phyloP scores from a whole-genome alignment of 2,113 vertebrate genomes.

The Vulpes vulpes region DNA sequence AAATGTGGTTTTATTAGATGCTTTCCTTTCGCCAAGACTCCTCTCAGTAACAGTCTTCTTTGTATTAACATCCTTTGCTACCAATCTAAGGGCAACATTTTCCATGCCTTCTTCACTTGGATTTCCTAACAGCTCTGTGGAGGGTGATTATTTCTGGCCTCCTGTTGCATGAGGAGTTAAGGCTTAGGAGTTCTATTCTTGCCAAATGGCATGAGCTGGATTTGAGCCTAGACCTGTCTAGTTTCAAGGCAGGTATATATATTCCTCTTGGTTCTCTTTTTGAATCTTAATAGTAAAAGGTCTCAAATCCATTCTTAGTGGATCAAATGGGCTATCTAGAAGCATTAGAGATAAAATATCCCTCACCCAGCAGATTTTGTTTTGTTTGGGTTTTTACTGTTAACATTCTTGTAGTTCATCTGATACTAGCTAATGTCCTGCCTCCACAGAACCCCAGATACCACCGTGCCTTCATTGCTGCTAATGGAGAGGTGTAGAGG shows the following conservation, averaged over 20 bases:
- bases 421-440: not conserved
- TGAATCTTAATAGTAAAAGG: not conserved
- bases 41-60: not conserved
- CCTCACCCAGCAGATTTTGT: not conserved
- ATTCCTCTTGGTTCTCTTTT: not conserved
- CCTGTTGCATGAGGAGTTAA: not conserved
- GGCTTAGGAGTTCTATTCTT: not conserved
- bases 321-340: not conserved
- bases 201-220: not conserved
- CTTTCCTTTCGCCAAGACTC: not conserved
- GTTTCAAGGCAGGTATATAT: not conserved
- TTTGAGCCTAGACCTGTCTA: not conserved
- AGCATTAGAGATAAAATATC: not conserved
- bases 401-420: not conserved
- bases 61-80: not conserved
- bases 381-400: not conserved
- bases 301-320: not conserved
- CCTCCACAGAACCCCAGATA: not conserved
- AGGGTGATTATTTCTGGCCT: no score
- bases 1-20: not conserved
- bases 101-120: not conserved
- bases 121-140: not conserved
- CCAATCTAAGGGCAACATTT: not conserved
- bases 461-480: not conserved
- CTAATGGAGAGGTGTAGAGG: not conserved